These are phyloP conservation scores for Xanthorhoe designata DNA, from an alignment of 2,888 invertebrate species.

Conservation along the genomic window DNA sequence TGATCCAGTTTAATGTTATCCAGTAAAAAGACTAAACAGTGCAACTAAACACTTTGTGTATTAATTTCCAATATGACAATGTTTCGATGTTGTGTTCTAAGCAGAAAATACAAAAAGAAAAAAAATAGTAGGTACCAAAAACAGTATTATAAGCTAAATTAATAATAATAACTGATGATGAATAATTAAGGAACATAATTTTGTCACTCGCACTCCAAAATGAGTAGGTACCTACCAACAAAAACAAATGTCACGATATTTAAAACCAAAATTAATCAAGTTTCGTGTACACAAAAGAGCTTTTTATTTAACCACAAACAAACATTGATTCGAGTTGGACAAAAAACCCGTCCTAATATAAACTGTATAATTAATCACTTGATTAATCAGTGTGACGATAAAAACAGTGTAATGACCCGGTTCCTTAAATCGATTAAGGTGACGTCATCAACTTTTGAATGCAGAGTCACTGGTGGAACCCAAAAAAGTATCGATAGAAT, in stretches of 20 bases:
- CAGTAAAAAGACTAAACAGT: too few relatives aligned
- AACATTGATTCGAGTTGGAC: slow-evolving; percentile 56
- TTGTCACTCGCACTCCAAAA: neutral
- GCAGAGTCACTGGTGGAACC: slow-evolving; percentile 73
- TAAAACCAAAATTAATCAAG: slow-evolving; percentile 23
- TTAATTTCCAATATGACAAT: too few relatives aligned
- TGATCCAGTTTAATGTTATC: too few relatives aligned
- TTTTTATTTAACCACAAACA: slow-evolving; percentile 44
- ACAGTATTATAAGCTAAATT: too few relatives aligned
- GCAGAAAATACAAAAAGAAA: too few relatives aligned
- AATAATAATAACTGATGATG: neutral
- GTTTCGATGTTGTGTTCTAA: too few relatives aligned
- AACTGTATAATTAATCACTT: slow-evolving; percentile 83
- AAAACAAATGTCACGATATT: slow-evolving; percentile 12
- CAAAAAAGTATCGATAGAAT: slow-evolving; percentile 63
- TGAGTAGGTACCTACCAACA: neutral
- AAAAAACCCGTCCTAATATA: slow-evolving; percentile 75
- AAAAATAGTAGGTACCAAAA: too few relatives aligned
- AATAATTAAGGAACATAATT: neutral
- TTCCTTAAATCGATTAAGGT: slow-evolving; percentile 81
- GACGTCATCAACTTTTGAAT: slow-evolving; percentile 80
- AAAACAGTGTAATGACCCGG: slow-evolving; percentile 84
- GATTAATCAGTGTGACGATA: slow-evolving; percentile 85
- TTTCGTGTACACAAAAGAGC: slow-evolving; percentile 25
- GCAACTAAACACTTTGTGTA: too few relatives aligned